A percentile compares a stretch with the other conserved stretches of the same genome.
Evolutionary conservation across 1,140 invertebrate genomes (phyloP).

Genomic region (Pseudoatta argentina): DNA sequence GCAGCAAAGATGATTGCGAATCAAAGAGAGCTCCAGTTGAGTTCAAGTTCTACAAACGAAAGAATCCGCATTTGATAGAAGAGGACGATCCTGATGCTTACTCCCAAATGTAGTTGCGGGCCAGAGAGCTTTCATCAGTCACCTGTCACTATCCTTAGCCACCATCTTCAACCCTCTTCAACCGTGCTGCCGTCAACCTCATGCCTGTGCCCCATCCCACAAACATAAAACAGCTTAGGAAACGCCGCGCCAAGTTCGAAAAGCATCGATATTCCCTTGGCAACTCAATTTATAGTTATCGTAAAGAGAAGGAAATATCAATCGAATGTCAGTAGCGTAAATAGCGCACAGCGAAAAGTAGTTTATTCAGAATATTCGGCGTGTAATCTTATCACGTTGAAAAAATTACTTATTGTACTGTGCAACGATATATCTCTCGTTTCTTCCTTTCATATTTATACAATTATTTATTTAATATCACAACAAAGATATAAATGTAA

Average conservation of each 20-base stretch:
- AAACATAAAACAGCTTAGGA: conserved; percentile 55
- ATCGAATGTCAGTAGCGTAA: conserved; percentile 40
- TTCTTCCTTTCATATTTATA: not conserved
- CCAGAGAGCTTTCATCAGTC: conserved; percentile 75
- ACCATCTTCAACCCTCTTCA: conserved; percentile 67
- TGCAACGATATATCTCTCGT: not conserved
- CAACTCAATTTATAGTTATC: conserved; percentile 63
- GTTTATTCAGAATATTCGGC: conserved; percentile 19
- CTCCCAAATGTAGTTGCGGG: conserved; percentile 43
- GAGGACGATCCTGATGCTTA: conserved; percentile 37
- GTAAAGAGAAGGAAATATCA: conserved; percentile 53
- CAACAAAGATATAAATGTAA: not conserved
- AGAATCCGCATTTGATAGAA: conserved; percentile 58
- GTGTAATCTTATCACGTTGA: conserved; percentile 3
- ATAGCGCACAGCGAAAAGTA: conserved; percentile 35
- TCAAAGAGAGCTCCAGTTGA: not conserved
- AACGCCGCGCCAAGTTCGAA: conserved; percentile 47
- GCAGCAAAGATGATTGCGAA: conserved; percentile 6
- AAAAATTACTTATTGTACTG: not conserved
- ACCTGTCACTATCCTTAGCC: conserved; percentile 75
- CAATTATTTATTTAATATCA: conserved; percentile 4
- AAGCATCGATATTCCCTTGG: conserved; percentile 55
- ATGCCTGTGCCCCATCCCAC: conserved; percentile 37
- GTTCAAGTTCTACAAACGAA: conserved; percentile 30
- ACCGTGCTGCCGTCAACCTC: conserved; percentile 52